A percentile compares a stretch with the other conserved stretches of the same genome.
These are phyloP conservation scores for Stenichneumon culpator DNA, from an alignment of 2,888 invertebrate genomes.

Conservation along the genomic window DNA sequence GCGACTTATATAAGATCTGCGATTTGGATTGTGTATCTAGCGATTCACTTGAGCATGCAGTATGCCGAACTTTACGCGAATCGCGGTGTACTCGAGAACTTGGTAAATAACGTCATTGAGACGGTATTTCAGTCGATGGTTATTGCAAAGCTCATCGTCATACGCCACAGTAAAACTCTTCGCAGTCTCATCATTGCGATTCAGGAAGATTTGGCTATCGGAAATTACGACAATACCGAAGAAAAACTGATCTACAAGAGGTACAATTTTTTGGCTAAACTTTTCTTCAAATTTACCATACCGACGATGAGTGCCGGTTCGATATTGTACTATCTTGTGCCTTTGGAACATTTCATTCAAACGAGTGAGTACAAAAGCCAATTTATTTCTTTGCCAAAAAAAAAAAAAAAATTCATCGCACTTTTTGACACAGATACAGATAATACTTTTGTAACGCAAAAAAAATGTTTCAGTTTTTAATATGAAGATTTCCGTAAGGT, in stretches of 20 bases:
- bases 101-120: slow-evolving; percentile 67
- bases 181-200: slow-evolving; percentile 63
- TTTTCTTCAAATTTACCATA: slow-evolving; percentile 69
- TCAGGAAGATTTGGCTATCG: slow-evolving; percentile 57
- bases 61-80: slow-evolving; percentile 65
- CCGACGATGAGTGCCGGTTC: slow-evolving; percentile 63
- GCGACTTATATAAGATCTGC: slow-evolving; percentile 65
- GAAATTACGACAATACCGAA: slow-evolving; percentile 54
- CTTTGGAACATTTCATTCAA: slow-evolving; percentile 62
- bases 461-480: neutral
- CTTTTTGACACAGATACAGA: neutral
- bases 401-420: neutral
- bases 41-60: slow-evolving; percentile 66
- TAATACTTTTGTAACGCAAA: neutral
- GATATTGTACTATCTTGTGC: slow-evolving; percentile 64
- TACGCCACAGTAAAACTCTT: slow-evolving; percentile 67
- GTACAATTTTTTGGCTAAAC: slow-evolving; percentile 66
- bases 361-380: slow-evolving; percentile 55
- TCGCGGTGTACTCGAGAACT: slow-evolving; percentile 58
- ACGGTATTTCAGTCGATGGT: slow-evolving; percentile 70
- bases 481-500: neutral
- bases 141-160: slow-evolving; percentile 65
- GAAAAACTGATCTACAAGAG: slow-evolving; percentile 67
- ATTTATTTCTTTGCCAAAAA: neutral
- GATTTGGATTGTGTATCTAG: slow-evolving; percentile 66